These are phyloP conservation scores for Pissodes strobi DNA, from an alignment of 1,140 invertebrate species.

Conservation along the genomic window DNA sequence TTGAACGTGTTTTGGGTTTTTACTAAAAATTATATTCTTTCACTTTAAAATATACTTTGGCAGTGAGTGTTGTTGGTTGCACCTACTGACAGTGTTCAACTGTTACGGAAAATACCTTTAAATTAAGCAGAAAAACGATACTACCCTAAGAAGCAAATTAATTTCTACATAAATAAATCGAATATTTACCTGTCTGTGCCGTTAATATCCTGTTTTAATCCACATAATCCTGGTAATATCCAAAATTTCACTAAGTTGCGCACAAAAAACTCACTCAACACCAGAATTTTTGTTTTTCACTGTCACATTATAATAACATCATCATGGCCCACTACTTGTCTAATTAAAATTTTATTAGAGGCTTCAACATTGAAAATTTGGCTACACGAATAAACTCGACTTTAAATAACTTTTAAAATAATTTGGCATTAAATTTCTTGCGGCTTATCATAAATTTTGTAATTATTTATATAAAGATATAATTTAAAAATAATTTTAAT, in stretches of 20 bases:
- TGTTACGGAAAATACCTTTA: not conserved
- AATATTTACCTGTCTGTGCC: conserved; percentile 10
- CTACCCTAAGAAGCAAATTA: not conserved
- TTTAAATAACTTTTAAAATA: no score
- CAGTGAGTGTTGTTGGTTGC: not conserved
- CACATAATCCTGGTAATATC: conserved; percentile 10
- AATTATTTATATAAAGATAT: no score
- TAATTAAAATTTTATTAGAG: not conserved
- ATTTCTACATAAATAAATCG: not conserved
- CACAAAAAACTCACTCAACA: conserved; percentile 22
- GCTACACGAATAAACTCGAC: not conserved
- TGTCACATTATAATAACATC: conserved; percentile 12
- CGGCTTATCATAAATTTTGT: no score
- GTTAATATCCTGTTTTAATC: conserved; percentile 16
- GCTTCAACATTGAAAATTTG: not conserved
- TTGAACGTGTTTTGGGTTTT: no score
- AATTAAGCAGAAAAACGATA: not conserved
- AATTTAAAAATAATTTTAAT: no score
- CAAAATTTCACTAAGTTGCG: not conserved
- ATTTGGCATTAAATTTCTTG: no score
- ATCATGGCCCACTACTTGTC: not conserved
- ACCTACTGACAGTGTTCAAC: conserved; percentile 2
- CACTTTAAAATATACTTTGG: no score
- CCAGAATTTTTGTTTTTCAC: conserved; percentile 18
- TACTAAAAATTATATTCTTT: no score